Evolutionary conservation across 1,140 invertebrate genomes (phyloP), one percentile per base, ranked within the genome.

Genomic region (Dolichoris vasculosae): DNA sequence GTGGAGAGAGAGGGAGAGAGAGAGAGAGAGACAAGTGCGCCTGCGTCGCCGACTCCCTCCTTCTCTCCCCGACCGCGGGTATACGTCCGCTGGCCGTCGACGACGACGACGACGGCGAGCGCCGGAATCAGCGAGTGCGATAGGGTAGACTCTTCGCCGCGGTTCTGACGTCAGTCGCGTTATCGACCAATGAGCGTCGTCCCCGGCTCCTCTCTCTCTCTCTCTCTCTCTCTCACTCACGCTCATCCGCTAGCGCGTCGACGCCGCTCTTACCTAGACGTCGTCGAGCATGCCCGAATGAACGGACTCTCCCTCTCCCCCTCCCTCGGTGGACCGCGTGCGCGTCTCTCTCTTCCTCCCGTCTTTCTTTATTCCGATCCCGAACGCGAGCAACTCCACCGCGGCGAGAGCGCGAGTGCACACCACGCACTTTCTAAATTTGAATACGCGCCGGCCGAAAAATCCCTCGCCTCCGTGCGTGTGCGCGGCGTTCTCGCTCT

Each of bases 311-410:
- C 67, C 86, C 69, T 82, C 84, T 78, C 88, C 80, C 67, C 86
- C 69, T 82, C 84, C 78, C 46, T 40, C 46, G 35, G 6, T 35
- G 30, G 64, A 35, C 9, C 64, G 63, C 64, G 32, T 20, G 64
- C 64, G 64, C 32, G 13, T 30, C 46, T 32, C 75, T 51, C 75
- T 35, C 75, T 13, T 46, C 0, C 46, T 20, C n/a, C 30, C 46
- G 3, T 38, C 4, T 35, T 89, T 90, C 90, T 90, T 90, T 90
- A 90, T 90, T 90, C 89, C 90, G 89, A 89, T 88, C 89, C 88
- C 90, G 89, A 90, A 86, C 89, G 88, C 89, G 90, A 89, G 87
- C 23, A 26, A 23, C 55, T 59, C 55, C 23, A 26, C 55, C 55
- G 20, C 23, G 23, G 55, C 55, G 55, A 59, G 55, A 59, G 87